Base-by-base conservation (phyloP, 2,888 invertebrate species). In the Luffia ferchaultella region DNA sequence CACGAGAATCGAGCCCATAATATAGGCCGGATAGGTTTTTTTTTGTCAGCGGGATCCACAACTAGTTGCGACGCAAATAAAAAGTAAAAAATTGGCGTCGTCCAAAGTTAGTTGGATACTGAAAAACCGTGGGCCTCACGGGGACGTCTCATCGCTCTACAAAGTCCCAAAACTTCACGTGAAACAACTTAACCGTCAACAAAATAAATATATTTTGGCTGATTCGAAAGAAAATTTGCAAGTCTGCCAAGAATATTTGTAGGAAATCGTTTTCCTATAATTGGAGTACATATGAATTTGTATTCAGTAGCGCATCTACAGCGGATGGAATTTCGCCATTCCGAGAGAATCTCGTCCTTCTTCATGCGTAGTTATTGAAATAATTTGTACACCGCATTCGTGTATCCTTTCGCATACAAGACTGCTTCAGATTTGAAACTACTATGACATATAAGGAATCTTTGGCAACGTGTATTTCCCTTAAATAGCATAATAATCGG, bases 261-360 rank as follows among this genome's bases (percentile, higher is more conserved):
- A 80, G 73, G 77, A 82, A 82, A 83, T 83, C 82, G 82, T 83
- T 83, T 83, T 83, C 82, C 82, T 82, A 82, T 83, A 83, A 83
- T 83, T 83, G 82, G 82, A 82, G 79, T 82, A 82, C 80, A 82
- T 83, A 75, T 79, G 80, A 80, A 83, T 83, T 82, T 79, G 82
- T 83, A 83, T 83, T 83, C 82, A 80, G 80, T 73, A 68, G 78
- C 78, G 79, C 78, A 78, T 79, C 77, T 68, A 75, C 71, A 67
- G 73, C 70, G 76, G 75, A 77, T 79, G 78, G 76, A 76, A 77
- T 76, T 77, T 65, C 70, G 70, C 74, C 76, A 68, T 76, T 79
- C 72, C 77, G 76, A 73, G 74, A 68, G 64, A 64, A 68, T 70
- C 68, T 67, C 68, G 71, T 73, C 72, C 75, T 77, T 65, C 77